Evolutionary conservation across 1,140 invertebrate genomes (phyloP).

Genomic region (Calliopsis andreniformis): DNA sequence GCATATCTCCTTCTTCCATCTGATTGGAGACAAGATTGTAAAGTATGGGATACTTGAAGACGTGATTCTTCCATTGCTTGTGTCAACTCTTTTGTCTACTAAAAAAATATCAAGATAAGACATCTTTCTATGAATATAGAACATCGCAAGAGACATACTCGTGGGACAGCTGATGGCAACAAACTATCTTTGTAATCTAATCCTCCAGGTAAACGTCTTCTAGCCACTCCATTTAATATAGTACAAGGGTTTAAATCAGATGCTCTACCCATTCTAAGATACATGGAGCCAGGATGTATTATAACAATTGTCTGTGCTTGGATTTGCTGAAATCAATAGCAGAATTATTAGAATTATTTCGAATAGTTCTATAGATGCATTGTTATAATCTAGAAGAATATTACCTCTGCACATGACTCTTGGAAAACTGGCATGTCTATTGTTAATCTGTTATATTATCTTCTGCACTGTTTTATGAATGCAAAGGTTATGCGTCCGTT

Average conservation of each 20-base stretch:
- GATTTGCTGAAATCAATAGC: constrained; percentile 82
- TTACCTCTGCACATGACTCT: constrained; percentile 77
- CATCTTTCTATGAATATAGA: background rate
- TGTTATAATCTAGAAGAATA: no score
- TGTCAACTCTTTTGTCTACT: constrained; percentile 84
- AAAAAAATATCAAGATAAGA: constrained; percentile 37
- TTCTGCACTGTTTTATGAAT: no score
- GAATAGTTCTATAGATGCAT: background rate
- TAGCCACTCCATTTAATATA: constrained; percentile 93
- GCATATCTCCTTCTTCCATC: constrained; percentile 90
- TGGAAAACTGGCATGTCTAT: constrained; percentile 79
- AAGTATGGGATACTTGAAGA: constrained; percentile 89
- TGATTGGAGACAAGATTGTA: constrained; percentile 92
- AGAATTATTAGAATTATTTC: constrained; percentile 17
- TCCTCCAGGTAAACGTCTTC: constrained; percentile 83
- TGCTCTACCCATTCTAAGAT: constrained; percentile 93
- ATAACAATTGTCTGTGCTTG: constrained; percentile 92
- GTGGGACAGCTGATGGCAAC: constrained; percentile 84
- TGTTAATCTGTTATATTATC: no score
- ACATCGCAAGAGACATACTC: constrained; percentile 70
- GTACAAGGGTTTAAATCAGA: constrained; percentile 93
- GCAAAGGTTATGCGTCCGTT: no score
- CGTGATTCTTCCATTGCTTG: constrained; percentile 92
- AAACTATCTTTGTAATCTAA: constrained; percentile 85
- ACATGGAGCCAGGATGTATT: constrained; percentile 96